Evolutionary conservation across 2,797 vertebrate species (phyloP).

Genomic region (Vireo griseus): DNA sequence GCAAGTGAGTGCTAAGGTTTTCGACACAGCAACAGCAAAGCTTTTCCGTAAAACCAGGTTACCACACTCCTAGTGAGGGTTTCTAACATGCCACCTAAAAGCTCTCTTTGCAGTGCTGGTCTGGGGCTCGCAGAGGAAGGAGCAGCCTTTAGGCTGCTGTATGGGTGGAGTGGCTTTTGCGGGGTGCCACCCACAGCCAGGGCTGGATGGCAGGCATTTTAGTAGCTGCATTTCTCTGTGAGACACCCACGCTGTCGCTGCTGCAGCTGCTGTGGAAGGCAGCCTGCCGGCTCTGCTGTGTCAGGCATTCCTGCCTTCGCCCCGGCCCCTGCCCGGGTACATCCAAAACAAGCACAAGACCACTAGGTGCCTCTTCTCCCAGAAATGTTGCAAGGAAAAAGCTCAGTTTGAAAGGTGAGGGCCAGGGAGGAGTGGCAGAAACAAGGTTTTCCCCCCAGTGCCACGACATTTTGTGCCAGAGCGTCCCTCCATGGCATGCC

Average conservation of each 20-base stretch:
- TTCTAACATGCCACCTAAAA: accelerated
- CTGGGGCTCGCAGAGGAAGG: accelerated
- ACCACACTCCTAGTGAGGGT: accelerated
- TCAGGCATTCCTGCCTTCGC: constrained; percentile 6
- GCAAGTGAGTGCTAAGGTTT: not conserved
- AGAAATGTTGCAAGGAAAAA: not conserved
- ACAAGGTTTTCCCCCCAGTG: not conserved
- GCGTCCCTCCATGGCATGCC: accelerated
- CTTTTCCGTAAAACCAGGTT: not conserved
- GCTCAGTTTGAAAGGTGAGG: not conserved
- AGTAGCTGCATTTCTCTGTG: not conserved
- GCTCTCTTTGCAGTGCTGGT: not conserved
- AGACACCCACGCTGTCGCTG: not conserved
- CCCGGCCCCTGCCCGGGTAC: accelerated
- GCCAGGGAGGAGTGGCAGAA: not conserved
- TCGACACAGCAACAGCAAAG: accelerated
- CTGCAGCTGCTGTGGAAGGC: not conserved
- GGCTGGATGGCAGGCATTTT: not conserved
- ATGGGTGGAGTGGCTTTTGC: not conserved
- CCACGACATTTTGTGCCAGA: accelerated
- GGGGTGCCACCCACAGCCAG: constrained; percentile 27
- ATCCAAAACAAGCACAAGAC: not conserved
- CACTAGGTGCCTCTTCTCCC: not conserved
- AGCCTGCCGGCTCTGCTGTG: not conserved
- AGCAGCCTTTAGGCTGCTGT: not conserved